Base-by-base conservation (phyloP, 92 coral and sea anemone genomes). In the Parazoanthus darwini region DNA sequence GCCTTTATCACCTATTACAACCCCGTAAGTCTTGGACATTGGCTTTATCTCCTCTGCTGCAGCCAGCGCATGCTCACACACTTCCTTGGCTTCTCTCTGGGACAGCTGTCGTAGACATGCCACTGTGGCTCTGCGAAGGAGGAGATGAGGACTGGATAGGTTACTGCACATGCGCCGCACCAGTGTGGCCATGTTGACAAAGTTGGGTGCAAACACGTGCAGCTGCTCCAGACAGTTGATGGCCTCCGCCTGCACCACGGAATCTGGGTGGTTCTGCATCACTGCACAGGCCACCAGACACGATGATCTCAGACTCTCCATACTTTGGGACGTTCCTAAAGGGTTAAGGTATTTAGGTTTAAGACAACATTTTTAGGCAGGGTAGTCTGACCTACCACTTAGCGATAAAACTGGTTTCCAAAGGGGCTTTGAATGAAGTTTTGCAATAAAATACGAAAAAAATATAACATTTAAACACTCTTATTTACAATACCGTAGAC, bases 211-310 rank as follows among this genome's bases (percentile, higher is more conserved):
- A 85, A 97, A 97, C 89, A 97, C 98, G 89, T 97, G 99, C 50
- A 97, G 96, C 80, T 97, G 99, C 81, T 97, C 97, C 44, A 97
- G 98, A 85, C 99, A 97, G 79, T 96, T 95, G 94, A 97, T 97
- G 58, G 99, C 99, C 73, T 97, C 99, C 26, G 98, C 96, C 84
- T 97, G 99, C 79, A 97, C 99, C 51, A 97, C 88, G 6, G 99
- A 97, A 81, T 97, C 99, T 43, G 98, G 89, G 85, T 97, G 99
- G 77, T 97, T 97, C 86, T 97, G 99, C 99, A 97, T 97, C 18
- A 97, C 93, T 37, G 98, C 98, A 82, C 98, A 94, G 71, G 99
- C 94, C 39, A 97, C 99, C 5, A 95, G 92, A 74, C 99, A 97
- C 11, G 96, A 92, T 58, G 96, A 91, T 78, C 98, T 98, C 79